A percentile compares a stretch with the other conserved stretches of the same genome.
Evolutionary conservation across 2,888 invertebrate species (phyloP).

Genomic region (Oscheius onirici): DNA sequence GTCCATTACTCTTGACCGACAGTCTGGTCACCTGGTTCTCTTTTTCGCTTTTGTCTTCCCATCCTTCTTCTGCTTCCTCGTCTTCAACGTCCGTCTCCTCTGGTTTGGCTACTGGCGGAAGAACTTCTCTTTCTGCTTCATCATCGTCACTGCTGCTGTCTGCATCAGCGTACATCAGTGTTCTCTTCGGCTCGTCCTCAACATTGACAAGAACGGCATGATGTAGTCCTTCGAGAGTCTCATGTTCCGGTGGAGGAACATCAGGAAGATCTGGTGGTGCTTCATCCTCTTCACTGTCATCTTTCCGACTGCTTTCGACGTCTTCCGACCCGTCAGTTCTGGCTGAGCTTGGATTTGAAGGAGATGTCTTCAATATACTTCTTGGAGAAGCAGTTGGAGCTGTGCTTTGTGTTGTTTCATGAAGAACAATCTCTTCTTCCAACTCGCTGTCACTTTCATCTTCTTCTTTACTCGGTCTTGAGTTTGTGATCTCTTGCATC

Average conservation of each 20-base stretch:
- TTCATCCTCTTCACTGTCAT: background rate
- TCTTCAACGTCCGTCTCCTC: conserved; percentile 23
- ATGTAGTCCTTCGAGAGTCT: conserved; percentile 6
- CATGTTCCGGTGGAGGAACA: background rate
- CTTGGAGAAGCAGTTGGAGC: conserved; percentile 3
- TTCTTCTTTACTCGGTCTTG: background rate
- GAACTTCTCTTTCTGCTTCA: conserved; percentile 9
- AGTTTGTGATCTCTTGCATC: conserved; percentile 13
- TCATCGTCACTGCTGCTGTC: conserved; percentile 14
- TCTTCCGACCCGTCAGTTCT: conserved; percentile 4
- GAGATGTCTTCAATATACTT: conserved; percentile 17
- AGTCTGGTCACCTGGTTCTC: conserved; percentile 29
- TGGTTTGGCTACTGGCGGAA: conserved; percentile 20
- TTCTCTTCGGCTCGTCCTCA: conserved; percentile 1
- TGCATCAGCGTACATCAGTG: conserved; percentile 25
- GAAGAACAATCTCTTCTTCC: conserved; percentile 14
- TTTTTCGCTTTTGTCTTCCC: conserved; percentile 26
- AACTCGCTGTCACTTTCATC: conserved; percentile 4
- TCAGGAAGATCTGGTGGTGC: background rate
- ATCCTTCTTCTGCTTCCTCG: background rate
- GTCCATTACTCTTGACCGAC: conserved; percentile 33
- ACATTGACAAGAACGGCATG: conserved; percentile 17
- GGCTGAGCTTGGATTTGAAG: background rate
- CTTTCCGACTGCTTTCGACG: background rate
- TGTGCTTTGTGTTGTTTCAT: background rate